phyloP scores from a whole-genome alignment of 2,113 vertebrate species.

The Bettongia penicillata region DNA sequence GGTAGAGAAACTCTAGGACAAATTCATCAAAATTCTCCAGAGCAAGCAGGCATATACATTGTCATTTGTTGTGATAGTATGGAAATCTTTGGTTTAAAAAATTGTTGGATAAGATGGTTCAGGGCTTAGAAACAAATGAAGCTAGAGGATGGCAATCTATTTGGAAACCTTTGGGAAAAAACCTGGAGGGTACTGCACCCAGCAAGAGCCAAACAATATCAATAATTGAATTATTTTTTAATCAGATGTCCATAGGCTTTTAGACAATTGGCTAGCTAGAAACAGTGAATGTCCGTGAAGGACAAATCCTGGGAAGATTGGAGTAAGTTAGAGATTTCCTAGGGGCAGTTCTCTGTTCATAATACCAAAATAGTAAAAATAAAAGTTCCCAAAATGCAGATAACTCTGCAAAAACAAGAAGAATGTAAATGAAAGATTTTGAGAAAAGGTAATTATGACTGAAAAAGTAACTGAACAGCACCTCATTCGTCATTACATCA shows the following conservation, averaged over 20 bases:
- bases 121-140: neutral
- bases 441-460: no score
- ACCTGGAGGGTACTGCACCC: neutral
- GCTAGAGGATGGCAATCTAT: neutral
- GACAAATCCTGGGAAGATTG: neutral
- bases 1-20: neutral
- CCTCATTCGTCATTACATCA: neutral
- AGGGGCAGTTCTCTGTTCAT: neutral
- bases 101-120: neutral
- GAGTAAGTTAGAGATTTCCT: neutral
- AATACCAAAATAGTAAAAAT: neutral
- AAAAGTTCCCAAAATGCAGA: neutral
- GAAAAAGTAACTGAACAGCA: neutral
- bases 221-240: neutral
- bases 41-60: neutral
- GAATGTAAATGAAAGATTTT: neutral
- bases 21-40: neutral
- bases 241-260: neutral
- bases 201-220: neutral
- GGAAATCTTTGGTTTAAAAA: neutral
- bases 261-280: neutral
- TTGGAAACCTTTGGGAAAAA: neutral
- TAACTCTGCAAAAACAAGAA: neutral
- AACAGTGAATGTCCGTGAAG: neutral
- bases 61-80: neutral